phyloP scores from a whole-genome alignment of 2,113 vertebrate species.

The Calyptomena viridis region DNA sequence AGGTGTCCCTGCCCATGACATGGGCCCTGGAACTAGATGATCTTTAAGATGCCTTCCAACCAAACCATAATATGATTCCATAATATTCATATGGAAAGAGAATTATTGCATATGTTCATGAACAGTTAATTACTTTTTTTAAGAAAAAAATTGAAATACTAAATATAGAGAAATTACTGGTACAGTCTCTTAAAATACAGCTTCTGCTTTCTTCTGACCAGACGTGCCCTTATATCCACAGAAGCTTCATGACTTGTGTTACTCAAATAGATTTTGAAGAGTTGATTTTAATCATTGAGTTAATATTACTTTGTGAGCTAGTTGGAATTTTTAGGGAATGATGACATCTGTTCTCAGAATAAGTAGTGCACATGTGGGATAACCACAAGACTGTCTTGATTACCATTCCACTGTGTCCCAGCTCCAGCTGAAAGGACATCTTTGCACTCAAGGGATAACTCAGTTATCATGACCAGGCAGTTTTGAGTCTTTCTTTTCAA shows the following conservation, averaged over 20 bases:
- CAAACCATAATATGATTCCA: neutral
- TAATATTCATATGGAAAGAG: neutral
- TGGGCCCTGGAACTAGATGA: neutral
- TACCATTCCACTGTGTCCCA: neutral
- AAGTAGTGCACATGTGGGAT: neutral
- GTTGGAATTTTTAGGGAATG: constrained; percentile 36
- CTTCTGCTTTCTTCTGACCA: neutral
- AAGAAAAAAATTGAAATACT: neutral
- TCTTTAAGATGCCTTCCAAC: neutral
- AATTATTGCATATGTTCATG: neutral
- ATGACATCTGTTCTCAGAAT: constrained; percentile 43
- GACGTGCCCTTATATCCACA: neutral
- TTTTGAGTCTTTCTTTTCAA: neutral
- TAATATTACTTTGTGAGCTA: neutral
- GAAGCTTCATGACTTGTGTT: neutral
- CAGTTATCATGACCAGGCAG: neutral
- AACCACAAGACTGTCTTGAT: neutral
- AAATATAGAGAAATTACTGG: neutral
- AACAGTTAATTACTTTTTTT: neutral
- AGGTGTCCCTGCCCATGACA: neutral
- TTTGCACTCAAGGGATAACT: constrained; percentile 9
- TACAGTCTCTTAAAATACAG: neutral
- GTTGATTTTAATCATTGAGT: constrained; percentile 6
- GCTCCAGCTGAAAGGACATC: constrained; percentile 33
- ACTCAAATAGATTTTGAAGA: constrained; percentile 6